Conservation (phyloP, 2,113 vertebrate genomes). For the Aspiorhynchus laticeps region DNA sequence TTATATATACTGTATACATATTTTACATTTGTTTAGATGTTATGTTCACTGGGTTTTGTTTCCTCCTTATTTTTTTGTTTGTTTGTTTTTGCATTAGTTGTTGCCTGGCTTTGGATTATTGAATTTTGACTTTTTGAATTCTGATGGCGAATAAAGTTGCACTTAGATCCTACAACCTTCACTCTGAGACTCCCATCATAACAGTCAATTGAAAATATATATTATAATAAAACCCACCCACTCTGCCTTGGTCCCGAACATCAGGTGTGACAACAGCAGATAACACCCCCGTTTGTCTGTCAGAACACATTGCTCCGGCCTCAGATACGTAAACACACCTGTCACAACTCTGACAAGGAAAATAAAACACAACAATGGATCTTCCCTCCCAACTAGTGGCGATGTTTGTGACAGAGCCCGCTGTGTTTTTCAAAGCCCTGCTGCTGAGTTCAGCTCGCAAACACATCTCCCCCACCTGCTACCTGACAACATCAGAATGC, state of each 20-base stretch:
- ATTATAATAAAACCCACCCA: neutral
- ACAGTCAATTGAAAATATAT: neutral
- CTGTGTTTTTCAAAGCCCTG: constrained; percentile 33
- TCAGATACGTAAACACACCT: constrained; percentile 40
- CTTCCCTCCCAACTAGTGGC: constrained; percentile 35
- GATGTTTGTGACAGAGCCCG: constrained; percentile 31
- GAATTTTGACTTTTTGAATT: neutral
- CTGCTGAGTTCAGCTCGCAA: constrained; percentile 28
- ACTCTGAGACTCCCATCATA: neutral
- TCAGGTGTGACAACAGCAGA: constrained; percentile 35
- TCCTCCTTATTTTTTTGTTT: neutral
- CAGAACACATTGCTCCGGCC: constrained; percentile 11
- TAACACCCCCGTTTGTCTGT: constrained; percentile 20
- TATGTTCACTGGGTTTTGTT: neutral
- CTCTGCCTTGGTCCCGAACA: constrained; percentile 1
- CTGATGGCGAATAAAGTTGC: neutral
- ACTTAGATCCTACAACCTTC: neutral
- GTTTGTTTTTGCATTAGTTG: neutral
- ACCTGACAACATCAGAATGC: constrained; percentile 21
- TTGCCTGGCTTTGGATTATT: neutral
- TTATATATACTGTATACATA: too few relatives aligned
- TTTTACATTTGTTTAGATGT: neutral
- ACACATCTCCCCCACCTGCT: constrained; percentile 28
- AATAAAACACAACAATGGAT: constrained; percentile 31
- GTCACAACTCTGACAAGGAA: constrained; percentile 42